Conservation (phyloP, 2,888 invertebrate species). For the Ecliptopera silaceata region DNA sequence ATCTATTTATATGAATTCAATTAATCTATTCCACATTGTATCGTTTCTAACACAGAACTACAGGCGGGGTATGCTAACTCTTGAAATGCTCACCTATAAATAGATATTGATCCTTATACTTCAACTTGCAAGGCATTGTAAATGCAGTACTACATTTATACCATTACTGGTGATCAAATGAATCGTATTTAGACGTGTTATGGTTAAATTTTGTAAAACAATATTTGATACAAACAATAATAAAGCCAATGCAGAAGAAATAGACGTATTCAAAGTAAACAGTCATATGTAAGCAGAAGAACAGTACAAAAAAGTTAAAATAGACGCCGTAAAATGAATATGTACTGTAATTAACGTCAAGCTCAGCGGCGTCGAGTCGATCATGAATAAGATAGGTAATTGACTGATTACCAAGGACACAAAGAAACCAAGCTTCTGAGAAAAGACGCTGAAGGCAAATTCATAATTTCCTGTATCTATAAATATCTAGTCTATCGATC, state of each 20-base stretch:
- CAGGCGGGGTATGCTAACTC: no score
- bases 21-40: no score
- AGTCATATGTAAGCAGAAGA: neutral
- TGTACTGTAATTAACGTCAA: neutral
- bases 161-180: no score
- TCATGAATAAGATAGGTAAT: slow-evolving; percentile 13
- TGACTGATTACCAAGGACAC: slow-evolving; percentile 20
- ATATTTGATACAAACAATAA: neutral
- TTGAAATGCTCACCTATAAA: no score
- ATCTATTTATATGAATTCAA: no score
- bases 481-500: neutral
- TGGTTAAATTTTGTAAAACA: no score
- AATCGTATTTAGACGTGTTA: no score
- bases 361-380: no score
- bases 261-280: neutral
- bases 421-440: slow-evolving; percentile 5
- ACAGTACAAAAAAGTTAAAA: neutral
- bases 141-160: neutral
- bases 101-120: no score
- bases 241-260: neutral
- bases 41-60: no score
- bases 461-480: neutral
- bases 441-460: neutral
- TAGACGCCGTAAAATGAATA: neutral
- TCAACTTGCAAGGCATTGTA: neutral